Conservation (phyloP, 2,888 invertebrate genomes). For the Panorpa germanica region DNA sequence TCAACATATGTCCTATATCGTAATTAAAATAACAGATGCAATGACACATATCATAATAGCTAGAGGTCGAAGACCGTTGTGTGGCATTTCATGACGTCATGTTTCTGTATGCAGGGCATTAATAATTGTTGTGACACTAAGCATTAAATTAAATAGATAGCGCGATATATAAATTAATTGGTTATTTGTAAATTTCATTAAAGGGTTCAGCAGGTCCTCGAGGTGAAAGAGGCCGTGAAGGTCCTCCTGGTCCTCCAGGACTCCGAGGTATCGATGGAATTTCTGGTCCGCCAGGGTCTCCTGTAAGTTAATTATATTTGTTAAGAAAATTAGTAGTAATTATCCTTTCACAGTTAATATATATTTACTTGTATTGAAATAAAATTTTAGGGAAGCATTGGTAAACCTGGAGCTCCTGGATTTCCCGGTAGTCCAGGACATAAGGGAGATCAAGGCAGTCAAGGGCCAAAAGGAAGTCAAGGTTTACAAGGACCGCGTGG, state of each 20-base stretch:
- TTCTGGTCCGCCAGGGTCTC: slow-evolving; percentile 55
- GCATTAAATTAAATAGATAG: neutral
- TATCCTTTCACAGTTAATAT: too few species aligned
- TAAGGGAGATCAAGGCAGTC: slow-evolving; percentile 59
- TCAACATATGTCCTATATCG: too few species aligned
- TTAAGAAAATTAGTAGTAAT: neutral
- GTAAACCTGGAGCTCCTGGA: slow-evolving; percentile 70
- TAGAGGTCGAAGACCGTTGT: too few species aligned
- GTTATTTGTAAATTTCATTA: slow-evolving; percentile 10
- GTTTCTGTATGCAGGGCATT: slow-evolving; percentile 5
- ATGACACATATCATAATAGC: too few species aligned
- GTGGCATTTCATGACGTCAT: too few species aligned
- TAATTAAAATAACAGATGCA: too few species aligned
- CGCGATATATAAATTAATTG: slow-evolving; percentile 3
- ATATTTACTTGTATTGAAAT: slow-evolving; percentile 5
- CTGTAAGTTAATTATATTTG: slow-evolving; percentile 27
- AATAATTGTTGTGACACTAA: neutral
- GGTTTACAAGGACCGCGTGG: slow-evolving; percentile 67
- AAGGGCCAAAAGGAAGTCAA: slow-evolving; percentile 63
- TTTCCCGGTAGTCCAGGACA: slow-evolving; percentile 65
- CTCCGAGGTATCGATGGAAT: slow-evolving; percentile 63
- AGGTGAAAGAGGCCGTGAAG: slow-evolving; percentile 73
- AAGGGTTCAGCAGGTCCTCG: slow-evolving; percentile 62
- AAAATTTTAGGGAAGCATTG: slow-evolving; percentile 43
- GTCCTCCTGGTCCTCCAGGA: slow-evolving; percentile 58